A percentile compares a stretch with the other conserved stretches of the same genome.
These are phyloP conservation scores for Smithornis capensis DNA, from an alignment of 2,113 vertebrate species.

Conservation along the genomic window DNA sequence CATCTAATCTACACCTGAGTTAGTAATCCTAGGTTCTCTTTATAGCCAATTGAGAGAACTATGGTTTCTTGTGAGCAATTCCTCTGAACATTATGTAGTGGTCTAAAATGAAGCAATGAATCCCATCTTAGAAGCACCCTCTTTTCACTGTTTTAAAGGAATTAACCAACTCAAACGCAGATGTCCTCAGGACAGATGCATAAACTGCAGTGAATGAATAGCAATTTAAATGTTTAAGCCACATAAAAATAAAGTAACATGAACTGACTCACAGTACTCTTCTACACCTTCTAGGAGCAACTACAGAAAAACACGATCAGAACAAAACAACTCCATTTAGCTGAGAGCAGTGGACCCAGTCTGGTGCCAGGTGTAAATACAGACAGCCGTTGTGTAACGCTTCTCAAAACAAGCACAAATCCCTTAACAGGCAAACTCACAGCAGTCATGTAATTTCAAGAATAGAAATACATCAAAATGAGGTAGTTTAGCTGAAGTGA, in stretches of 20 bases:
- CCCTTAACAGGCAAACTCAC: neutral
- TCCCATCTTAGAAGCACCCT: neutral
- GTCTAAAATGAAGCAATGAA: neutral
- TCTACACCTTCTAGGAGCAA: neutral
- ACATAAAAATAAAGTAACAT: neutral
- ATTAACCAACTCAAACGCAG: neutral
- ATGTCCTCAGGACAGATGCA: neutral
- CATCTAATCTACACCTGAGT: neutral
- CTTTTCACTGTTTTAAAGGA: neutral
- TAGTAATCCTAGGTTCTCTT: neutral
- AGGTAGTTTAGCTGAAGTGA: neutral
- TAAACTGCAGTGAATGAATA: neutral
- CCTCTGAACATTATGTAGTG: neutral
- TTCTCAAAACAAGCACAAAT: neutral
- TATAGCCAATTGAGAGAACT: neutral
- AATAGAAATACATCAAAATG: neutral
- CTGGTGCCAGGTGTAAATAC: neutral
- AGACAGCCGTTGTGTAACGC: neutral
- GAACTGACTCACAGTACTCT: neutral
- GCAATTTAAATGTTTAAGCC: neutral
- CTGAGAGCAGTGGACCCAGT: neutral
- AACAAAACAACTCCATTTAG: neutral
- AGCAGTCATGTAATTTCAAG: slow-evolving; percentile 8
- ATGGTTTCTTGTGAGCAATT: neutral
- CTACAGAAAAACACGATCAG: neutral